Evolutionary conservation across 2,113 vertebrate genomes (phyloP).

Genomic region (Phalacrocorax carbo): DNA sequence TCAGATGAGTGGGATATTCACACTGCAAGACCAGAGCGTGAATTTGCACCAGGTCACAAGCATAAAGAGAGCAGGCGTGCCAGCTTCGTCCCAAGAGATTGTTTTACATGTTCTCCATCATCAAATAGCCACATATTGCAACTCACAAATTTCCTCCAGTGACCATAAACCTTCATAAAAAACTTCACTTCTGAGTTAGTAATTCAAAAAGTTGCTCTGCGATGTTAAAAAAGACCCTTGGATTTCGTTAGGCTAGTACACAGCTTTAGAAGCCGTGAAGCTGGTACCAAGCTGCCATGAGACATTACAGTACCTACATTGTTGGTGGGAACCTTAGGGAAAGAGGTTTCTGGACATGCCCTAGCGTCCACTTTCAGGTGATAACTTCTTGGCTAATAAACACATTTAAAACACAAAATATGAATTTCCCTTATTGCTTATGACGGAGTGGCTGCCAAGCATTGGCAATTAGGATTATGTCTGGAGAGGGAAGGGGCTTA

Average conservation of each 20-base stretch:
- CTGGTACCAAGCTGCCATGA: slow-evolving; percentile 25
- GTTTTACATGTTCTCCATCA: slow-evolving; percentile 1
- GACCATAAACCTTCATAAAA: slow-evolving; percentile 31
- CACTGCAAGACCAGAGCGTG: neutral
- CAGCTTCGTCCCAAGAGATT: neutral
- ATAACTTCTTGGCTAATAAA: slow-evolving; percentile 70
- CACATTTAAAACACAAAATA: slow-evolving; percentile 66
- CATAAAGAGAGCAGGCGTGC: neutral
- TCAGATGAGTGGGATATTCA: slow-evolving; percentile 65
- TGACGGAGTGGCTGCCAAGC: slow-evolving; percentile 23
- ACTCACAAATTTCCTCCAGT: slow-evolving; percentile 15
- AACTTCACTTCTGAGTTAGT: neutral
- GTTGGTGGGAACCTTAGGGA: slow-evolving; percentile 41
- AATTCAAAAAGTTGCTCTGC: slow-evolving; percentile 14
- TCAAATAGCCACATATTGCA: slow-evolving; percentile 25
- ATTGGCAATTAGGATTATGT: slow-evolving; percentile 13
- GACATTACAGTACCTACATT: slow-evolving; percentile 28
- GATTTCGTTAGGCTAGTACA: neutral
- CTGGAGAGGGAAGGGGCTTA: slow-evolving; percentile 15
- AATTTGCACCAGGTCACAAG: slow-evolving; percentile 45
- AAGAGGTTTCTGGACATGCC: slow-evolving; percentile 53
- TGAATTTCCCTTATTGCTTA: slow-evolving; percentile 59
- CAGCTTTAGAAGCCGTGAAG: neutral
- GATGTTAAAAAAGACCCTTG: slow-evolving; percentile 7
- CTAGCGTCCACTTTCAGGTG: slow-evolving; percentile 56